Conservation (phyloP, 2,888 invertebrate genomes). For the Aspidiotus destructor region DNA sequence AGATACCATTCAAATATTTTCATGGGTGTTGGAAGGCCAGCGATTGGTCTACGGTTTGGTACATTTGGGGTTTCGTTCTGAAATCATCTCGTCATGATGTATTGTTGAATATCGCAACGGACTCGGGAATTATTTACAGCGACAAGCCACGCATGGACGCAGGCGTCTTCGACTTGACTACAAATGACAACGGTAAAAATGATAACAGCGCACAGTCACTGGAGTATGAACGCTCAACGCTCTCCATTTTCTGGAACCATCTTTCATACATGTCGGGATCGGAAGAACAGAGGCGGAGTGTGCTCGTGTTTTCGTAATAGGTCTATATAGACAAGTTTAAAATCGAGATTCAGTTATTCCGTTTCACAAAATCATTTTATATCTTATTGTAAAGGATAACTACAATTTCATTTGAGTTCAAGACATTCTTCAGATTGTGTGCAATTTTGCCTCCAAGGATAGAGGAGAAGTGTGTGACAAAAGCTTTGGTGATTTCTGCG, state of each 20-base stretch:
- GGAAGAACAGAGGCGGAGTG: not conserved
- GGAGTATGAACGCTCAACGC: not conserved
- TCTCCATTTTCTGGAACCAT: not conserved
- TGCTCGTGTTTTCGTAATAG: not conserved
- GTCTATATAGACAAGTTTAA: not conserved
- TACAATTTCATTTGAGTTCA: no score
- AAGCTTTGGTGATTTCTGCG: no score
- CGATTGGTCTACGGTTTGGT: no score
- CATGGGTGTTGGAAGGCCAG: no score
- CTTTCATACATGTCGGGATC: not conserved
- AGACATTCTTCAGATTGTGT: no score
- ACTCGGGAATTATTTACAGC: conserved; percentile 18
- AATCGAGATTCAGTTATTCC: not conserved
- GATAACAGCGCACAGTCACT: not conserved
- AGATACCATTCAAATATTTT: no score
- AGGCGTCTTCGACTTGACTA: conserved; percentile 2
- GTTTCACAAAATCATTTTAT: not conserved
- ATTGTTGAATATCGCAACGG: conserved; percentile 6
- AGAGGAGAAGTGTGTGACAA: no score
- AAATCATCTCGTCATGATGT: no score
- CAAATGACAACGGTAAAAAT: not conserved
- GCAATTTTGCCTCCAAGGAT: no score
- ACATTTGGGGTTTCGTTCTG: no score
- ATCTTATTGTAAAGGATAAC: not conserved
- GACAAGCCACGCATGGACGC: conserved; percentile 14